phyloP scores from a whole-genome alignment of 2,888 invertebrate genomes.

The Apeira syringaria region DNA sequence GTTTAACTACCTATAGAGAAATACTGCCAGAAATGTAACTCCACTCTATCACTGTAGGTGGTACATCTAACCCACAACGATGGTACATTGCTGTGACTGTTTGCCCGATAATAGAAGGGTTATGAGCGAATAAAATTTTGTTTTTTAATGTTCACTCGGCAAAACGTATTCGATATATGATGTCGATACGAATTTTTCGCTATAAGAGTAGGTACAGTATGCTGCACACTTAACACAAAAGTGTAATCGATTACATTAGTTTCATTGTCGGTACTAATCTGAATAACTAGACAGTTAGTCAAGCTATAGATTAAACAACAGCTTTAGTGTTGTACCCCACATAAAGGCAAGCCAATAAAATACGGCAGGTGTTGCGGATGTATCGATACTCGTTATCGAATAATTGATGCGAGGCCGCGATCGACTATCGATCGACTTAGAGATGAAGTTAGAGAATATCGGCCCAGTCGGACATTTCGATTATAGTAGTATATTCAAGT shows the following conservation, averaged over 20 bases:
- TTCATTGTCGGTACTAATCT: constrained; percentile 2
- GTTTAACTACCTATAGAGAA: too few species aligned
- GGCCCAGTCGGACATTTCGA: neutral
- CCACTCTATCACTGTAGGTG: too few species aligned
- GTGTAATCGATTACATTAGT: neutral
- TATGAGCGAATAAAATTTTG: too few species aligned
- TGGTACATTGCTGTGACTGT: too few species aligned
- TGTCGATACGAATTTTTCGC: too few species aligned
- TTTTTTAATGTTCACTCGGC: too few species aligned
- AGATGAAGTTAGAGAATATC: constrained; percentile 10
- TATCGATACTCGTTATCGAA: constrained; percentile 54
- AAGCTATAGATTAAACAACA: neutral
- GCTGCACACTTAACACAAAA: neutral
- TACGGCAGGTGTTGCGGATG: constrained; percentile 52
- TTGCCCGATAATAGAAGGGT: too few species aligned
- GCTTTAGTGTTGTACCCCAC: constrained; percentile 1
- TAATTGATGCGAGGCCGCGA: constrained; percentile 45
- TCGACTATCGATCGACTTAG: constrained; percentile 27
- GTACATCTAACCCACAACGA: too few species aligned
- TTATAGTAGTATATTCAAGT: too few species aligned
- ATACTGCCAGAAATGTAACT: too few species aligned
- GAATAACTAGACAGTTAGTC: constrained; percentile 5
- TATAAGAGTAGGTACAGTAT: too few species aligned
- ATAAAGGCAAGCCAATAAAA: constrained; percentile 19
- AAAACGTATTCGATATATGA: too few species aligned